phyloP scores from a whole-genome alignment of 53 echinoderm and acorn worm species.

The Henricia sp. region DNA sequence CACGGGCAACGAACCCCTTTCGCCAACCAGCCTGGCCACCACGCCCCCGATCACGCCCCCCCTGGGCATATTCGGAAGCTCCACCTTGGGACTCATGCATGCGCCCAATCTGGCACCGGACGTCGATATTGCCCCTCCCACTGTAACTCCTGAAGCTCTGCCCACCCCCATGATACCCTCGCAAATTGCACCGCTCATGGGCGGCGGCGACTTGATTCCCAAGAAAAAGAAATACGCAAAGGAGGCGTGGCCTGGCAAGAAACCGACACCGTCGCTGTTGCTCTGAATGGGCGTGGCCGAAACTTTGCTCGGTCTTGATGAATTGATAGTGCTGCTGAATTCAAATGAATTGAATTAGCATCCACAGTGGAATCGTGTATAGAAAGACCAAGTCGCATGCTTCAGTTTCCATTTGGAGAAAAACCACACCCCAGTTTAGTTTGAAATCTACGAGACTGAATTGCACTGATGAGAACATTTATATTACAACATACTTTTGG shows the following conservation, averaged over 20 bases:
- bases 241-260: slow-evolving; percentile 99
- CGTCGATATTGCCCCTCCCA: slow-evolving; percentile 74
- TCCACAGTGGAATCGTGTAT: no score
- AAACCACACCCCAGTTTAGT: no score
- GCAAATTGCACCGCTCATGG: slow-evolving; percentile 29
- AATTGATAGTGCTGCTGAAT: background rate
- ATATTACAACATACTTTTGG: no score
- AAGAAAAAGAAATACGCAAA: slow-evolving; percentile 99
- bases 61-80: slow-evolving; percentile 73
- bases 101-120: slow-evolving; percentile 94
- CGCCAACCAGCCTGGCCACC: slow-evolving; percentile 66
- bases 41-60: slow-evolving; percentile 74
- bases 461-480: no score
- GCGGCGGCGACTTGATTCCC: slow-evolving; percentile 71
- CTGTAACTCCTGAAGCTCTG: slow-evolving; percentile 25
- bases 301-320: background rate
- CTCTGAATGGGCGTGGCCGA: slow-evolving; percentile 60
- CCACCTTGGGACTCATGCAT: slow-evolving; percentile 82
- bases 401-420: no score
- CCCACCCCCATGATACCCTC: slow-evolving; percentile 61
- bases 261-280: slow-evolving; percentile 93
- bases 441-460: no score
- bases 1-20: slow-evolving; percentile 47
- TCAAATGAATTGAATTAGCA: no score
- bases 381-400: no score